These are phyloP conservation scores for Drosophila gunungcola DNA, from an alignment of 1,140 invertebrate genomes.

Conservation along the genomic window DNA sequence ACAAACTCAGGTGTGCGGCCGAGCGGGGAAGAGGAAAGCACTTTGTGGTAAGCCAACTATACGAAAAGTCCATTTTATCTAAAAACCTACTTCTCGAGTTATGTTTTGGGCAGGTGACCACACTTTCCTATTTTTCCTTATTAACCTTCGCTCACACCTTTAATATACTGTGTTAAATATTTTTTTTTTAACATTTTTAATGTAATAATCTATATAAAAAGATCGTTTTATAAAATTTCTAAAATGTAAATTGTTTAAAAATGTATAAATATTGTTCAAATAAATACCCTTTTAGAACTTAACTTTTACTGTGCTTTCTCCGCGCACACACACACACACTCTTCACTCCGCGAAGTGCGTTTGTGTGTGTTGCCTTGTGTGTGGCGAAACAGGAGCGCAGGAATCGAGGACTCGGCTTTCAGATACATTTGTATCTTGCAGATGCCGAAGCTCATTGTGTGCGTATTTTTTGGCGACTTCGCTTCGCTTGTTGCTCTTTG, in stretches of 20 bases:
- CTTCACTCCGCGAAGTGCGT: slow-evolving; percentile 30
- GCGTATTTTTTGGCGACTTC: slow-evolving; percentile 22
- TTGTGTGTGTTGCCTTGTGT: slow-evolving; percentile 75
- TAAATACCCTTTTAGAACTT: too few species aligned
- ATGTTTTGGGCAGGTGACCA: slow-evolving; percentile 6
- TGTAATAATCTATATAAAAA: background rate
- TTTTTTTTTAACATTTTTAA: background rate
- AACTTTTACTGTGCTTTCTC: background rate
- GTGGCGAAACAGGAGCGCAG: slow-evolving; percentile 74
- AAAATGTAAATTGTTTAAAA: too few species aligned
- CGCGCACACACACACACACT: slow-evolving; percentile 35
- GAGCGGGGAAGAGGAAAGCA: background rate
- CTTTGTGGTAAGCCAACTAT: slow-evolving; percentile 13
- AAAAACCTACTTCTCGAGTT: background rate
- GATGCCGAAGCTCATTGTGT: slow-evolving; percentile 19
- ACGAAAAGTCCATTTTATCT: slow-evolving; percentile 19
- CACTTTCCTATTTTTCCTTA: background rate
- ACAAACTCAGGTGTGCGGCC: slow-evolving; percentile 11
- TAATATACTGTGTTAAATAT: too few species aligned
- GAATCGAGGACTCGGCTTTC: slow-evolving; percentile 25
- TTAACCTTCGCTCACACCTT: slow-evolving; percentile 4
- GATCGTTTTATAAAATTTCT: too few species aligned
- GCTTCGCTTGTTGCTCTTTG: slow-evolving; percentile 49
- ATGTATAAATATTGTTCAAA: too few species aligned
- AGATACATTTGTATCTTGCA: slow-evolving; percentile 73